Evolutionary conservation across 2,888 invertebrate genomes (phyloP).

Genomic region (Ennomos fuscantarius): DNA sequence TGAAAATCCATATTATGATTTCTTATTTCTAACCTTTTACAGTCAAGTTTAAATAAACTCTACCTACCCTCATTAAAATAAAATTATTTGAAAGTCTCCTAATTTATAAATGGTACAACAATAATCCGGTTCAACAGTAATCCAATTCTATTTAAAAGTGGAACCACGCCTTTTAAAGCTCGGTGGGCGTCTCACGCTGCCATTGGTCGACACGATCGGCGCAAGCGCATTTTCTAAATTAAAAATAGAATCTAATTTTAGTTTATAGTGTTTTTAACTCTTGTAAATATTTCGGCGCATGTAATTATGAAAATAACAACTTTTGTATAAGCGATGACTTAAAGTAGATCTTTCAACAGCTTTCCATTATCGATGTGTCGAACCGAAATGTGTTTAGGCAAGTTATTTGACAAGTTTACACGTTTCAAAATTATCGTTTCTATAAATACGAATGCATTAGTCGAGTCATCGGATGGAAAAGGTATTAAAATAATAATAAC

Average conservation of each 20-base stretch:
- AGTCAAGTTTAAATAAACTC: no score
- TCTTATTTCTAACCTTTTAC: no score
- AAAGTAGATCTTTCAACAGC: constrained; percentile 52
- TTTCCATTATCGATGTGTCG: constrained; percentile 43
- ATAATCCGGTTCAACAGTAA: constrained; percentile 17
- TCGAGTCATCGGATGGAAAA: constrained; percentile 6
- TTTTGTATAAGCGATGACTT: constrained; percentile 13
- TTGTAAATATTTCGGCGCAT: constrained; percentile 51
- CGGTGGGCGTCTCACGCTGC: constrained; percentile 38
- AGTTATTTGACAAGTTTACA: constrained; percentile 25
- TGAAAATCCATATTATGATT: no score
- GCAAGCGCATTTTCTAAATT: constrained; percentile 43
- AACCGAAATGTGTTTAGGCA: constrained; percentile 19
- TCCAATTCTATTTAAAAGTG: constrained; percentile 21
- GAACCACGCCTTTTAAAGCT: constrained; percentile 36
- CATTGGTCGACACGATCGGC: constrained; percentile 41
- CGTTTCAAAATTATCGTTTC: constrained; percentile 14
- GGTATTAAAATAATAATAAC: constrained; percentile 12
- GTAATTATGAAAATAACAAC: constrained; percentile 42
- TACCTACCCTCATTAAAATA: no score
- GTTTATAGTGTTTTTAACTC: constrained; percentile 33
- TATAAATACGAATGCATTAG: constrained; percentile 26
- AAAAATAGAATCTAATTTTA: constrained; percentile 41
- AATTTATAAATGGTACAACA: constrained; percentile 10
- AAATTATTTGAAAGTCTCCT: no score